phyloP scores from a whole-genome alignment of 2,797 vertebrate genomes.

The Podarcis siculus region DNA sequence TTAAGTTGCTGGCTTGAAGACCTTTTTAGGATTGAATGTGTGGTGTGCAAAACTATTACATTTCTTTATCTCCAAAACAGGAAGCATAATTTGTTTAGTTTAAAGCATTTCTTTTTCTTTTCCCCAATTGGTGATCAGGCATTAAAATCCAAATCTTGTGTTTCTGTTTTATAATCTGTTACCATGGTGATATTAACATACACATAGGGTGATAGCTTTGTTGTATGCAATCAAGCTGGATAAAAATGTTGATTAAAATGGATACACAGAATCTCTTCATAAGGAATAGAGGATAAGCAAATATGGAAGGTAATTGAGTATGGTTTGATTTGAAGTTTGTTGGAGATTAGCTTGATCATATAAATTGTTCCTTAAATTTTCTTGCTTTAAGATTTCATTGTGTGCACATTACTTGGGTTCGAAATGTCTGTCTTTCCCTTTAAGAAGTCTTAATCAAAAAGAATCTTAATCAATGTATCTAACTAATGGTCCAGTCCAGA shows the following conservation, averaged over 20 bases:
- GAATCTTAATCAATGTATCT: constrained; percentile 10
- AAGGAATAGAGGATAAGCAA: constrained; percentile 52
- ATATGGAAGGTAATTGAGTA: constrained; percentile 51
- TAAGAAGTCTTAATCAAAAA: not conserved
- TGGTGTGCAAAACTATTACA: not conserved
- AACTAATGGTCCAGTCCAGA: constrained; percentile 3
- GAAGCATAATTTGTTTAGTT: constrained; percentile 56
- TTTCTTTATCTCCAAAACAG: constrained; percentile 26
- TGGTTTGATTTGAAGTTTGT: constrained; percentile 10
- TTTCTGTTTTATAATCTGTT: constrained; percentile 74
- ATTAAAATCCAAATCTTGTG: constrained; percentile 60
- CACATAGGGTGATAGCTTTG: constrained; percentile 52
- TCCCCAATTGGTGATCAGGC: constrained; percentile 64
- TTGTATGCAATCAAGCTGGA: constrained; percentile 50
- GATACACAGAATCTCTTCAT: constrained; percentile 48
- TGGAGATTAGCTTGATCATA: constrained; percentile 20
- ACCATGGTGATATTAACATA: constrained; percentile 70
- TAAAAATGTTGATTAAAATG: constrained; percentile 66
- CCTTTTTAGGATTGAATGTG: not conserved
- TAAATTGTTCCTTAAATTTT: constrained; percentile 39
- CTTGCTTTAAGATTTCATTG: constrained; percentile 33
- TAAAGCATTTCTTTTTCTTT: constrained; percentile 41
- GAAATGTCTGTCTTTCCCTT: not conserved
- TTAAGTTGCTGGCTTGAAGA: not conserved
- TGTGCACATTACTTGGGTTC: constrained; percentile 4